phyloP scores from a whole-genome alignment of 1,140 invertebrate species.

The Chironomus tepperi region DNA sequence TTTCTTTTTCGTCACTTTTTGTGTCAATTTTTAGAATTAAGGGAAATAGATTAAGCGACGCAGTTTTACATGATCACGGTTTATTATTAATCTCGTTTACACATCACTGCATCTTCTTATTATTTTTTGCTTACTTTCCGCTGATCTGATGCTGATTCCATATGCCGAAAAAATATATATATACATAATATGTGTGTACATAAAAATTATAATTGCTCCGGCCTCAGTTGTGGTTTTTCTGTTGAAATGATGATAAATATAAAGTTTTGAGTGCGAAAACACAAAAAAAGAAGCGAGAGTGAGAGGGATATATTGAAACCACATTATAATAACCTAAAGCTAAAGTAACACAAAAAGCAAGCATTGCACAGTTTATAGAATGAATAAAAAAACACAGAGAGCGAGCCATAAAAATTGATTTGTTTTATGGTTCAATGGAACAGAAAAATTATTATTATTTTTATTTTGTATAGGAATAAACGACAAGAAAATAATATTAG shows the following conservation, averaged over 20 bases:
- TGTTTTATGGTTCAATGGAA: conserved; percentile 22
- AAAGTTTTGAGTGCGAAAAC: not conserved
- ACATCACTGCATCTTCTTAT: not conserved
- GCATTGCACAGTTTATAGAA: not conserved
- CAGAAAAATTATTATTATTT: not conserved
- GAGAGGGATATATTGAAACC: not conserved
- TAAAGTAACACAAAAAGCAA: not conserved
- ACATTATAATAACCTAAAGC: not conserved
- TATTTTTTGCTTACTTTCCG: not conserved
- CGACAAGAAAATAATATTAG: not conserved
- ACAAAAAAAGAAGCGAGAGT: not conserved
- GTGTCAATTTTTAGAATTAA: conserved; percentile 3
- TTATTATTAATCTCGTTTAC: not conserved
- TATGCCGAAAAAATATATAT: not conserved
- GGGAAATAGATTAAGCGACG: conserved; percentile 1
- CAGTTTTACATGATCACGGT: not conserved
- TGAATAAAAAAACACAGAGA: not conserved
- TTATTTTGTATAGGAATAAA: not conserved
- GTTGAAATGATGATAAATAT: conserved; percentile 14
- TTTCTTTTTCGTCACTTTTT: conserved; percentile 8
- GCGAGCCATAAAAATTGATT: conserved; percentile 21
- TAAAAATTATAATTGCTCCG: not conserved
- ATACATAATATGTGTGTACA: not conserved
- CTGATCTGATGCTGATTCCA: not conserved
- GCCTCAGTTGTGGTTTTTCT: conserved; percentile 11